Evolutionary conservation across 1,140 invertebrate species (phyloP).

Genomic region (Pseudomyrmex concolor): DNA sequence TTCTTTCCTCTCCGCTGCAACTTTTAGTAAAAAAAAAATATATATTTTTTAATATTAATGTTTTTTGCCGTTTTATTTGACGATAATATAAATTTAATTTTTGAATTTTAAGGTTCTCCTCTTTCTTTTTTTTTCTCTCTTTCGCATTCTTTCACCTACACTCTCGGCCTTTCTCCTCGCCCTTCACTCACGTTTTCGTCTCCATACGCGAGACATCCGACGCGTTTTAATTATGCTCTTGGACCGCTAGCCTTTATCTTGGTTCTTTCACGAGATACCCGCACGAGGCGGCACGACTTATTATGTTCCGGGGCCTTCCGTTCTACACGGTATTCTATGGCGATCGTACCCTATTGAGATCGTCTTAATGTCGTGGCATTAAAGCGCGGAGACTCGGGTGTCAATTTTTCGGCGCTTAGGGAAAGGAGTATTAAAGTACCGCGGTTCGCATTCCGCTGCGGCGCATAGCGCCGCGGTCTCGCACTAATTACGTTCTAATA

Average conservation of each 20-base stretch:
- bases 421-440: constrained; percentile 34
- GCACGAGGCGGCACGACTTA: constrained; percentile 73
- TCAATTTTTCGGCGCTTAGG: constrained; percentile 68
- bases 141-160: constrained; percentile 52
- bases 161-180: constrained; percentile 21
- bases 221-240: constrained; percentile 82
- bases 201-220: constrained; percentile 73
- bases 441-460: constrained; percentile 17
- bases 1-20: background rate
- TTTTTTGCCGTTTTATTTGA: background rate
- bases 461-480: background rate
- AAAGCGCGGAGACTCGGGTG: constrained; percentile 66
- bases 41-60: constrained; percentile 35
- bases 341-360: constrained; percentile 61
- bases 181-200: constrained; percentile 57
- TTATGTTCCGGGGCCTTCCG: constrained; percentile 67
- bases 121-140: background rate
- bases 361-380: constrained; percentile 64
- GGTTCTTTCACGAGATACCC: constrained; percentile 71
- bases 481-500: constrained; percentile 25
- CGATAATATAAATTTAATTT: background rate
- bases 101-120: constrained; percentile 9
- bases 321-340: constrained; percentile 56
- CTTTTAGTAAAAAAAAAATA: background rate
- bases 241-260: constrained; percentile 77